phyloP scores from a whole-genome alignment of 2,113 vertebrate genomes.

The Neodontobutis hainanensis region DNA sequence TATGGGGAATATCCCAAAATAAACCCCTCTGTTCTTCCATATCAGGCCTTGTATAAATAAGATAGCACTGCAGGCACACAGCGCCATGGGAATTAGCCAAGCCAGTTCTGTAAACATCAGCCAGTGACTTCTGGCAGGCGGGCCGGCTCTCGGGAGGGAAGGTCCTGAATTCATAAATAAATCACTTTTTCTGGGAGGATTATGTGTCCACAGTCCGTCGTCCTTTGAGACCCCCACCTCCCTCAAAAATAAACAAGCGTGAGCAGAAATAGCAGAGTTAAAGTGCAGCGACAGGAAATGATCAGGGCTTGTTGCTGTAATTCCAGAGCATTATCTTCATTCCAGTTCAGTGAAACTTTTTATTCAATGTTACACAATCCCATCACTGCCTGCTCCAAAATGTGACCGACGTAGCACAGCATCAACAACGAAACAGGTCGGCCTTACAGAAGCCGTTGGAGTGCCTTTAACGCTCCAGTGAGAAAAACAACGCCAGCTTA shows the following conservation, averaged over 20 bases:
- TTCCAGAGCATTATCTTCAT: conserved; percentile 73
- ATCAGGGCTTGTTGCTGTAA: conserved; percentile 77
- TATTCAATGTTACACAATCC: conserved; percentile 37
- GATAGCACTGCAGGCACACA: conserved; percentile 81
- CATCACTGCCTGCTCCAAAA: conserved; percentile 12
- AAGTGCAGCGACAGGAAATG: conserved; percentile 79
- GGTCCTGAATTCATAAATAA: conserved; percentile 84
- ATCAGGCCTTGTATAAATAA: conserved; percentile 84
- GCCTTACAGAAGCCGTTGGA: conserved; percentile 13
- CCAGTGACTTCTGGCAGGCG: conserved; percentile 82
- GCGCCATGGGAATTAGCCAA: conserved; percentile 84
- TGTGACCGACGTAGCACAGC: conserved; percentile 3
- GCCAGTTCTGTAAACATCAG: conserved; percentile 83
- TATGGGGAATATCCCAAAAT: conserved; percentile 85
- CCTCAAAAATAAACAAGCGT: conserved; percentile 77
- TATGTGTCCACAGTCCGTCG: conserved; percentile 74
- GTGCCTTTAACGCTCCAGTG: conserved; percentile 5
- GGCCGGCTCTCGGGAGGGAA: conserved; percentile 70
- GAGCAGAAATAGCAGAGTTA: conserved; percentile 78
- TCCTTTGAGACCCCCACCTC: conserved; percentile 50
- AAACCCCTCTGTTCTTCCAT: conserved; percentile 84
- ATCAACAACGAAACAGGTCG: conserved; percentile 17
- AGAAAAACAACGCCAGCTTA: too few relatives aligned
- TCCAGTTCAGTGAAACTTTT: conserved; percentile 60
- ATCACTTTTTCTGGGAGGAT: conserved; percentile 82